A percentile compares a stretch with the other conserved stretches of the same genome.
These are phyloP conservation scores for Blastomussa wellsi DNA, from an alignment of 92 coral and sea anemone species.

Conservation along the genomic window DNA sequence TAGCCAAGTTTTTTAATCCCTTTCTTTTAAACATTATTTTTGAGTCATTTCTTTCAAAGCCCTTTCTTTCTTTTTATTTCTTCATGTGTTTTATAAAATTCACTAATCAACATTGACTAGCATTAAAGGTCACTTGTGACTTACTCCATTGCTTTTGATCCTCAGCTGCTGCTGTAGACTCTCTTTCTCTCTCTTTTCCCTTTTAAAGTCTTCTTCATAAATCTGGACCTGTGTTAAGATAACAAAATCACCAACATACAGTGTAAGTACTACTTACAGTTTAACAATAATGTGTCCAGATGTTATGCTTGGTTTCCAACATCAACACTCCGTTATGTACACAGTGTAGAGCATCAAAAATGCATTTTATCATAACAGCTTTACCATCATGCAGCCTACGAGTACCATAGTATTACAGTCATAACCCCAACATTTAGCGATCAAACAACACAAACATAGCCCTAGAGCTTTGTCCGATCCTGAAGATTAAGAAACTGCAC, in stretches of 20 bases:
- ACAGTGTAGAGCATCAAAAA: not conserved
- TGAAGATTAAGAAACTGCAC: not conserved
- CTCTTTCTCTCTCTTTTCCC: constrained; percentile 88
- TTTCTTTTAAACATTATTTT: no score
- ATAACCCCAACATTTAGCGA: not conserved
- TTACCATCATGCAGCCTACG: not conserved
- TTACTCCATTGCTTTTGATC: constrained; percentile 24
- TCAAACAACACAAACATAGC: not conserved
- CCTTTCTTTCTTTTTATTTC: no score
- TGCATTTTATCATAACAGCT: not conserved
- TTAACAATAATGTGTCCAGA: not conserved
- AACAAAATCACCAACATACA: not conserved
- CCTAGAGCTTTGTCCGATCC: not conserved
- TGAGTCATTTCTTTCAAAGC: no score
- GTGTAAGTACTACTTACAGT: not conserved
- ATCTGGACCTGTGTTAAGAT: constrained; percentile 53
- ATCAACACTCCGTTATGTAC: not conserved
- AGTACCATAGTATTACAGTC: not conserved
- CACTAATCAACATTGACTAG: no score
- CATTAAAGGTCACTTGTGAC: not conserved
- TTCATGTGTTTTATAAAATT: no score
- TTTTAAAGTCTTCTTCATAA: constrained; percentile 82
- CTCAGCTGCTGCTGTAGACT: constrained; percentile 67
- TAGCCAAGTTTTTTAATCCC: no score
- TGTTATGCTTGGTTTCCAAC: not conserved